These are phyloP conservation scores for Polypterus senegalus DNA, from an alignment of 2,113 vertebrate species.

Conservation along the genomic window DNA sequence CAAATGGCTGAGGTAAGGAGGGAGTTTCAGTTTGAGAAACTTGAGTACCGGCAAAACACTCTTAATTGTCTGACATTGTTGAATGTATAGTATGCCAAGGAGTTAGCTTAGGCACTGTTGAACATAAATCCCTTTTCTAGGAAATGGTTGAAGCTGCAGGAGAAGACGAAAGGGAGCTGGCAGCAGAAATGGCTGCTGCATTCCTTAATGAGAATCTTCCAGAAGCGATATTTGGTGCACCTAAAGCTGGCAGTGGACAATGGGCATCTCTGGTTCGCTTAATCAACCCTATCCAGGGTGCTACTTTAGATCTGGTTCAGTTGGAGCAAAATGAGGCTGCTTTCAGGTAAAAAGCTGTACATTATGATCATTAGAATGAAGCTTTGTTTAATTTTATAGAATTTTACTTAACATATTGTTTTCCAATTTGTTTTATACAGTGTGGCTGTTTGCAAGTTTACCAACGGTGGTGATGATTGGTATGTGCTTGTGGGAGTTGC, in stretches of 20 bases:
- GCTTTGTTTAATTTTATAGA: no score
- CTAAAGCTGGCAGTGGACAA: slow-evolving; percentile 89
- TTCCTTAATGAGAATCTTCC: slow-evolving; percentile 95
- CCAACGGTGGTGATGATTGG: slow-evolving; percentile 85
- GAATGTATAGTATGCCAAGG: background rate
- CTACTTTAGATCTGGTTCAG: slow-evolving; percentile 82
- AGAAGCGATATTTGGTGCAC: slow-evolving; percentile 88
- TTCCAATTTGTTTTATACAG: slow-evolving; percentile 34
- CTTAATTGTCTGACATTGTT: no score
- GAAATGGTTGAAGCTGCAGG: slow-evolving; percentile 98
- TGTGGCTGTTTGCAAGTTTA: slow-evolving; percentile 82
- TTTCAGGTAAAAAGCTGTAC: slow-evolving; percentile 65
- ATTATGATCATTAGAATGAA: background rate
- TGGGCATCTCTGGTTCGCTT: slow-evolving; percentile 93
- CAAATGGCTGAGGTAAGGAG: slow-evolving; percentile 89
- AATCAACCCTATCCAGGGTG: slow-evolving; percentile 90
- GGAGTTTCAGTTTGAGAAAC: fast-evolving
- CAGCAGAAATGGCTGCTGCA: slow-evolving; percentile 94
- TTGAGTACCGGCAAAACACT: background rate
- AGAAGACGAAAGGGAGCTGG: slow-evolving; percentile 88
- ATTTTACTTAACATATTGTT: no score
- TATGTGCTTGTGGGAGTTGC: slow-evolving; percentile 90
- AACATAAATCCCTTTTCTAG: slow-evolving; percentile 32
- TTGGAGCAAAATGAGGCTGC: slow-evolving; percentile 95
- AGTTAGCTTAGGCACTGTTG: background rate